Evolutionary conservation across 2,888 invertebrate genomes (phyloP).

Genomic region (Sarcophaga rosellei): DNA sequence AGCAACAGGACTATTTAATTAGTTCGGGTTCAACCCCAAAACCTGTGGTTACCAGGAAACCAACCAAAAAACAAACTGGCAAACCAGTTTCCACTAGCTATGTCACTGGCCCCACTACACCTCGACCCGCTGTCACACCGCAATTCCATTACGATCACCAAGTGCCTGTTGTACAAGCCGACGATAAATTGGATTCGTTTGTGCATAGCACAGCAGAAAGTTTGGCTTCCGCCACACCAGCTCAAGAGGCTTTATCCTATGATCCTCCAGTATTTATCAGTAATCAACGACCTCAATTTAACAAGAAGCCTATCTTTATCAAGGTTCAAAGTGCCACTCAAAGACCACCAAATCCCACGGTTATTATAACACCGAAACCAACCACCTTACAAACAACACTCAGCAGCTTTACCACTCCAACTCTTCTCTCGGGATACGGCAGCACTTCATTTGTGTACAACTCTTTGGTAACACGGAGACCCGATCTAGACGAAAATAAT

Average conservation of each 20-base stretch:
- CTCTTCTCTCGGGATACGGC: conserved; percentile 64
- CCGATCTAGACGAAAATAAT: conserved; percentile 63
- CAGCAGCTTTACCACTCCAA: conserved; percentile 68
- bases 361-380: conserved; percentile 87
- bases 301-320: conserved; percentile 78
- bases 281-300: conserved; percentile 70
- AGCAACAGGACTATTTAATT: conserved; percentile 76
- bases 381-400: conserved; percentile 77
- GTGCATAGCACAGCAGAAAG: conserved; percentile 76
- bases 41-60: conserved; percentile 32
- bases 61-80: conserved; percentile 60
- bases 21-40: conserved; percentile 45
- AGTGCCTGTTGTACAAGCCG: conserved; percentile 74
- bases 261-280: conserved; percentile 73
- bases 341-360: conserved; percentile 84
- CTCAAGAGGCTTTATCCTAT: conserved; percentile 72
- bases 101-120: conserved; percentile 82
- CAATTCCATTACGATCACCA: conserved; percentile 75
- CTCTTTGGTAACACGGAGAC: conserved; percentile 76
- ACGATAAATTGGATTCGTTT: conserved; percentile 78
- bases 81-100: conserved; percentile 82
- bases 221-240: conserved; percentile 54
- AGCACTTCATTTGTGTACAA: conserved; percentile 81
- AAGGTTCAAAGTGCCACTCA: conserved; percentile 80
- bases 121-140: conserved; percentile 81